Base-by-base conservation (phyloP, 2,888 invertebrate genomes). In the Lampropteryx suffumata region DNA sequence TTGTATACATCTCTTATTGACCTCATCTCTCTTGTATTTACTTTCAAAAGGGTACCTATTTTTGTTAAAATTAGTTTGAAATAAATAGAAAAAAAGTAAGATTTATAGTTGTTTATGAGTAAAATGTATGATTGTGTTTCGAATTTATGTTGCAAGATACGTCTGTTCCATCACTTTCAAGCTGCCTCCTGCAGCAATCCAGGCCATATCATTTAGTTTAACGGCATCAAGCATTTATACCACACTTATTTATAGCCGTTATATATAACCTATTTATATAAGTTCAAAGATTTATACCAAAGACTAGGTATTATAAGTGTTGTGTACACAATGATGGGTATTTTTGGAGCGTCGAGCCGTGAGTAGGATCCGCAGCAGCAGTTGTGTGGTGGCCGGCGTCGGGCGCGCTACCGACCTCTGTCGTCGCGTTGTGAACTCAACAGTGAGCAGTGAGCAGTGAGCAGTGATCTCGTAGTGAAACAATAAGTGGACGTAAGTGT, bases 281-380 rank as follows among this genome's bases (percentile, higher is more conserved):
- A 73, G 70, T 59, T 60, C 67, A 56, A 71, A 79, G 79, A 81
- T 84, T 85, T 82, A 82, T 79, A 78, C 79, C 63, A 82, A 82
- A 84, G 73, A 75, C 79, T 82, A 76, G 73, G 72, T 76, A 75
- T 76, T 79, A 84, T 87, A 85, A 84, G 82, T 84, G 81, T 83
- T 82, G 80, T 84, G 84, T 81, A 87, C 85, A 89, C 86, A 88
- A 87, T 85, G 78, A 68, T 71, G 79, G 67, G 72, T 90, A 89
- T 90, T 89, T 89, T 80, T 69, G 86, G 84, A 78, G 65, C 76
- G 73, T 59, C 73, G 76, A 67, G 56, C 71, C 58, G 75, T 64
- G 65, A 68, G 72, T 68, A 74, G 75, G 73, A 73, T 69, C 71
- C 64, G 68, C 50, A 46, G 59, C 39, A 73, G 51, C 82, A 84